These are phyloP conservation scores for Phrynosoma blainvillii DNA, from an alignment of 2,113 vertebrate species.

Conservation along the genomic window DNA sequence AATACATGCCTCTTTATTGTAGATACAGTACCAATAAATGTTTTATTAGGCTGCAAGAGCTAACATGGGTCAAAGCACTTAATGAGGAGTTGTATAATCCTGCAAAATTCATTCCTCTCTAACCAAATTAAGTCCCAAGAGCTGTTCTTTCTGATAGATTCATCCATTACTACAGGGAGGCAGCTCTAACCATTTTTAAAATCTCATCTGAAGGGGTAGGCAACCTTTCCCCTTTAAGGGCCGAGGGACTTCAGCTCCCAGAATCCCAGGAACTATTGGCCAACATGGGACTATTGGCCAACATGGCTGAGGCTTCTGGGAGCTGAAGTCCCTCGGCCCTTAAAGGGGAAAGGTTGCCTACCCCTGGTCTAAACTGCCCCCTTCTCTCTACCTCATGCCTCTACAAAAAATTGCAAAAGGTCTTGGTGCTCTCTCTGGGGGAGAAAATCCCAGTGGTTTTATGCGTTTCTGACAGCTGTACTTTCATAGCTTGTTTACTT, in stretches of 20 bases:
- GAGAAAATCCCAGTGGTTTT: too few relatives aligned
- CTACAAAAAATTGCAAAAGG: not conserved
- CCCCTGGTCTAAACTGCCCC: not conserved
- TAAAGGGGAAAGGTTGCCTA: too few relatives aligned
- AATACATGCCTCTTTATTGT: not conserved
- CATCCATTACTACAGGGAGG: not conserved
- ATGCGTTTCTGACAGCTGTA: too few relatives aligned
- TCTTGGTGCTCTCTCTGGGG: not conserved
- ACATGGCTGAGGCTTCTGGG: too few relatives aligned
- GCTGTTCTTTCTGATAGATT: not conserved
- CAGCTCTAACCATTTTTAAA: not conserved
- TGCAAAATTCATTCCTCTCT: conserved; percentile 1
- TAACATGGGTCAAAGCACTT: not conserved
- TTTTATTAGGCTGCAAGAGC: conserved; percentile 6
- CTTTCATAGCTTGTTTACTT: too few relatives aligned
- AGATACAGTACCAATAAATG: conserved; percentile 1
- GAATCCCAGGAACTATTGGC: too few relatives aligned
- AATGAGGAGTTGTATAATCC: not conserved
- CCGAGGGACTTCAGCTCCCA: too few relatives aligned
- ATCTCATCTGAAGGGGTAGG: not conserved
- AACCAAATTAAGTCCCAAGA: not conserved
- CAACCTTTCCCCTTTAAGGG: too few relatives aligned
- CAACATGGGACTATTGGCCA: too few relatives aligned
- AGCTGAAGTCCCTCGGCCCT: too few relatives aligned
- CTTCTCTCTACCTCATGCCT: not conserved